Evolutionary conservation across 2,113 vertebrate genomes (phyloP).

Genomic region (Aythya baeri): DNA sequence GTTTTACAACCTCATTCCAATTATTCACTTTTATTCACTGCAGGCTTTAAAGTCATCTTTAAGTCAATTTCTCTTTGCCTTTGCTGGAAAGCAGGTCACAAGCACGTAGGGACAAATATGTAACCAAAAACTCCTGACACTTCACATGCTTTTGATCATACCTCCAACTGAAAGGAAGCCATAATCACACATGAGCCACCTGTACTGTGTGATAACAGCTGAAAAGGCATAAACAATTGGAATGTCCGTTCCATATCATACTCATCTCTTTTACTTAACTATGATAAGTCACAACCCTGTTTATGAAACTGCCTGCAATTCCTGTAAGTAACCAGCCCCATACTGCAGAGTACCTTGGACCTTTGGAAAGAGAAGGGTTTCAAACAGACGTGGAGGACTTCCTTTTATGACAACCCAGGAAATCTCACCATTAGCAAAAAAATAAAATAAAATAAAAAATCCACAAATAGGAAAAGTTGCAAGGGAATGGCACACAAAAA

Average conservation of each 20-base stretch:
- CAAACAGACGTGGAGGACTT: neutral
- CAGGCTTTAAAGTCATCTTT: neutral
- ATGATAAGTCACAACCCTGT: neutral
- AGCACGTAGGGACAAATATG: neutral
- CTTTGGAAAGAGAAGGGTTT: neutral
- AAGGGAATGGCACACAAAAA: neutral
- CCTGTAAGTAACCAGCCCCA: neutral
- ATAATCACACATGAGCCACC: neutral
- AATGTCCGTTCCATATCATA: neutral
- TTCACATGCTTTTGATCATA: neutral
- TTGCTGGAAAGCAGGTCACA: conserved; percentile 8
- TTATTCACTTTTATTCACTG: neutral
- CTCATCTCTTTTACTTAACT: neutral
- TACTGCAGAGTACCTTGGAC: accelerated
- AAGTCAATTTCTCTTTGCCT: conserved; percentile 3
- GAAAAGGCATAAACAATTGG: neutral
- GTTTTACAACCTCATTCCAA: neutral
- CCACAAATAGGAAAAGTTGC: neutral
- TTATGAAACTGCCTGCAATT: neutral
- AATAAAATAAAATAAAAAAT: neutral
- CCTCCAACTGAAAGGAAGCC: neutral
- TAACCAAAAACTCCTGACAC: neutral
- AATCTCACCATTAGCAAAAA: neutral
- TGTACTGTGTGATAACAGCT: neutral
- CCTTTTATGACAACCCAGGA: neutral